Evolutionary conservation across 2,888 invertebrate species (phyloP).

Genomic region (Synanthedon myopaeformis): DNA sequence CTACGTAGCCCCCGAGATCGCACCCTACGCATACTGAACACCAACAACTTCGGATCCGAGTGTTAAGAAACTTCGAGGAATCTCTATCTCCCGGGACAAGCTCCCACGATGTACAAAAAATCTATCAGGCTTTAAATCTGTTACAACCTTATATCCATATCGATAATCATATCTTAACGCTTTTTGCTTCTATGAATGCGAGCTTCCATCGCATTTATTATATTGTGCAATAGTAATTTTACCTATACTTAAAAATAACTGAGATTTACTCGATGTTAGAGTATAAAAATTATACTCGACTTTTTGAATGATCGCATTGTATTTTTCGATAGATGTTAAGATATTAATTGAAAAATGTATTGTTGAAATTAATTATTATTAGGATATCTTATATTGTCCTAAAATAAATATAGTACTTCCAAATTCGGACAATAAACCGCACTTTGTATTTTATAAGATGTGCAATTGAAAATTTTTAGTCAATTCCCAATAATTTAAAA

Average conservation of each 20-base stretch:
- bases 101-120: constrained; percentile 40
- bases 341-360: constrained; percentile 11
- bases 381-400: neutral
- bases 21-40: constrained; percentile 51
- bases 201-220: constrained; percentile 37
- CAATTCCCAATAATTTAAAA: constrained; percentile 45
- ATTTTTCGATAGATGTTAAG: constrained; percentile 59
- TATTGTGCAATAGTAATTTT: constrained; percentile 32
- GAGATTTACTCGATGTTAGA: constrained; percentile 34
- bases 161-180: constrained; percentile 56
- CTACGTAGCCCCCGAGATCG: constrained; percentile 40
- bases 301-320: constrained; percentile 47
- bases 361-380: neutral
- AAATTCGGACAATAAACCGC: constrained; percentile 42
- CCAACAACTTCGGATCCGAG: constrained; percentile 10
- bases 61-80: constrained; percentile 20
- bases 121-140: constrained; percentile 33
- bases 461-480: constrained; percentile 54
- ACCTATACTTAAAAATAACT: constrained; percentile 6
- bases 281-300: constrained; percentile 34
- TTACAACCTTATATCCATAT: constrained; percentile 49
- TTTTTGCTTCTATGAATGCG: constrained; percentile 41
- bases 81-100: constrained; percentile 24
- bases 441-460: constrained; percentile 33
- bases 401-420: constrained; percentile 14